Conservation (phyloP, 1,140 invertebrate genomes). For the Drosophila auraria region DNA sequence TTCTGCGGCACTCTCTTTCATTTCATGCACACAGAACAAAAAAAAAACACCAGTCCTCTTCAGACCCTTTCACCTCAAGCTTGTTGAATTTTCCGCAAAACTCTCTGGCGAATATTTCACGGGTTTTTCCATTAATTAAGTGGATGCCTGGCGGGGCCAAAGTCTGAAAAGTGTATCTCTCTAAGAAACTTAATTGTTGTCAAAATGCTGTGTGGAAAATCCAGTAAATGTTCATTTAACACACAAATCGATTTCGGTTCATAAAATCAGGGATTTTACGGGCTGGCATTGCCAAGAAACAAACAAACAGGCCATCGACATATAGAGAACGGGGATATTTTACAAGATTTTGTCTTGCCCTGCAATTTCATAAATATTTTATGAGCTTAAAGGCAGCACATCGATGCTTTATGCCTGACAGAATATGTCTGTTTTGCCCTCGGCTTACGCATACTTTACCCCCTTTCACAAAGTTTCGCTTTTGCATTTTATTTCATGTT, state of each 20-base stretch:
- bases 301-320: slow-evolving; percentile 28
- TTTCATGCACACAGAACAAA: slow-evolving; percentile 9
- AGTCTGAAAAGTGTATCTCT: slow-evolving; percentile 14
- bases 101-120: slow-evolving; percentile 27
- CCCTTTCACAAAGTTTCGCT: slow-evolving; percentile 15
- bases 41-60: slow-evolving; percentile 21
- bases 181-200: slow-evolving; percentile 29
- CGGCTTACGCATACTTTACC: slow-evolving; percentile 29
- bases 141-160: slow-evolving; percentile 31
- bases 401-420: slow-evolving; percentile 37
- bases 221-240: background rate
- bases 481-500: slow-evolving; percentile 36
- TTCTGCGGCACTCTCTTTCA: slow-evolving; percentile 26
- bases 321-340: slow-evolving; percentile 31
- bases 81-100: slow-evolving; percentile 31
- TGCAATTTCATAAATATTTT: slow-evolving; percentile 77
- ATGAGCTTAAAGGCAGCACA: slow-evolving; percentile 69
- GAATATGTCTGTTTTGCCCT: slow-evolving; percentile 23
- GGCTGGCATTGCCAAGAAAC: slow-evolving; percentile 54
- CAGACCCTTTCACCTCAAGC: slow-evolving; percentile 5
- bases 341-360: slow-evolving; percentile 40
- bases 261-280: slow-evolving; percentile 59
- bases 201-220: slow-evolving; percentile 2
- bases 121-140: slow-evolving; percentile 57
- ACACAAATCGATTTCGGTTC: slow-evolving; percentile 28